Evolutionary conservation across 2,797 vertebrate species (phyloP).

Genomic region (Morelia viridis): DNA sequence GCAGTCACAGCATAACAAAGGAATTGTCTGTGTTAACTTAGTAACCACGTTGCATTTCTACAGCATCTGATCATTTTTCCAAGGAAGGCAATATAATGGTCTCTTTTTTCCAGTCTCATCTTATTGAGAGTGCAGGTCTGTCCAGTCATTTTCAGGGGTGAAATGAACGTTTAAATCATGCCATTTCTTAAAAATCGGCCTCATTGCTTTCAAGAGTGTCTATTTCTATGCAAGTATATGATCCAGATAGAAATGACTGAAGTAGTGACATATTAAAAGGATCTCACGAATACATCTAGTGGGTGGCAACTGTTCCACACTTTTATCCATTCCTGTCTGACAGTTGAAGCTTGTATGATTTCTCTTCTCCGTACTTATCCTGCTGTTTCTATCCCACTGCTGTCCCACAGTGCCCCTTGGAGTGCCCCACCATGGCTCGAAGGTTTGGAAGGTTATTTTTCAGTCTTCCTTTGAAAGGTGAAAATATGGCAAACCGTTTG

Average conservation of each 20-base stretch:
- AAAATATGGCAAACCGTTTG: conserved; percentile 62
- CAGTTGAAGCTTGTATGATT: background rate
- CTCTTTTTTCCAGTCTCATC: background rate
- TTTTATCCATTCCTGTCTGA: background rate
- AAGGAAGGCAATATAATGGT: background rate
- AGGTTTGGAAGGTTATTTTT: background rate
- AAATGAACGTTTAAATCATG: background rate
- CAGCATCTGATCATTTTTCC: background rate
- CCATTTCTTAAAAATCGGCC: background rate
- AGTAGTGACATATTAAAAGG: background rate
- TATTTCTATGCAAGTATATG: background rate
- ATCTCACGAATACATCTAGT: background rate
- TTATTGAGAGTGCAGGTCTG: background rate
- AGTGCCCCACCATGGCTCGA: background rate
- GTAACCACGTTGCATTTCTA: background rate
- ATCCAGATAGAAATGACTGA: background rate
- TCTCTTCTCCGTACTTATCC: background rate
- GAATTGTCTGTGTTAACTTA: background rate
- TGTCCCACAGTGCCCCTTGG: background rate
- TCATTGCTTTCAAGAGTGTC: background rate
- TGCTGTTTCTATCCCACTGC: background rate
- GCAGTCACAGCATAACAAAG: background rate
- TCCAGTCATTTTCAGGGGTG: background rate
- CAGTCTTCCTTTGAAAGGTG: conserved; percentile 8
- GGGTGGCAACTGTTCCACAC: background rate